A percentile compares a stretch with the other conserved stretches of the same genome.
Conservation (phyloP, 2,797 vertebrate genomes). For the Buceros bicornis region DNA sequence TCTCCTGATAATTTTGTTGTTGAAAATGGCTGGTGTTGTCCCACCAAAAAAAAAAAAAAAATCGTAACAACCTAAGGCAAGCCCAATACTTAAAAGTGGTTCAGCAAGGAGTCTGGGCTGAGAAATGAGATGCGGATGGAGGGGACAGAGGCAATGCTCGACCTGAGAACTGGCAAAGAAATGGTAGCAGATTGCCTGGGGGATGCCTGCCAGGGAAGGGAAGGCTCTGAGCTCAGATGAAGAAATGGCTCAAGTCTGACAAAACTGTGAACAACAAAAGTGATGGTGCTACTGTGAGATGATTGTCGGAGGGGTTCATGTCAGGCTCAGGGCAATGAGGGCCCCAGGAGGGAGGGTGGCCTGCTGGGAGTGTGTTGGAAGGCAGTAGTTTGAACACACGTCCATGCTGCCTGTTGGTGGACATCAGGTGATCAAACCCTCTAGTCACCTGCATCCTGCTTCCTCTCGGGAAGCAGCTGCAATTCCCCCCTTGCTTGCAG, state of each 20-base stretch:
- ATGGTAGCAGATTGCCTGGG: neutral
- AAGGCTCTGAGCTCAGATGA: neutral
- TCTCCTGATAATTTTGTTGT: neutral
- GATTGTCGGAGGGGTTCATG: neutral
- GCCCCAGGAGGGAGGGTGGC: fast-evolving
- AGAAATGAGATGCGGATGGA: neutral
- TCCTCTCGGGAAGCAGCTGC: neutral
- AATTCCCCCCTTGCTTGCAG: neutral
- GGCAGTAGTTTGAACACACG: neutral
- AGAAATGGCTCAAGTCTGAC: neutral
- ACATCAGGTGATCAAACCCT: neutral
- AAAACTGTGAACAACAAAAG: neutral
- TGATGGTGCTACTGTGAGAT: neutral
- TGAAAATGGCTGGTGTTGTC: neutral
- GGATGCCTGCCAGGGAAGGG: neutral
- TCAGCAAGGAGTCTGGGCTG: neutral
- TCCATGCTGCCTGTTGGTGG: neutral
- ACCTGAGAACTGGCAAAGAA: neutral
- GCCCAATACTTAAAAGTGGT: neutral
- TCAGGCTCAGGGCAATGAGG: fast-evolving
- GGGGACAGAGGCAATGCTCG: neutral
- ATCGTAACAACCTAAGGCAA: neutral
- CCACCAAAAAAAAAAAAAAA: neutral
- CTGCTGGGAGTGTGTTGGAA: neutral
- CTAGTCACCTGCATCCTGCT: fast-evolving